Base-by-base conservation (phyloP, 2,888 invertebrate species). In the Polyommatus iphigenia region DNA sequence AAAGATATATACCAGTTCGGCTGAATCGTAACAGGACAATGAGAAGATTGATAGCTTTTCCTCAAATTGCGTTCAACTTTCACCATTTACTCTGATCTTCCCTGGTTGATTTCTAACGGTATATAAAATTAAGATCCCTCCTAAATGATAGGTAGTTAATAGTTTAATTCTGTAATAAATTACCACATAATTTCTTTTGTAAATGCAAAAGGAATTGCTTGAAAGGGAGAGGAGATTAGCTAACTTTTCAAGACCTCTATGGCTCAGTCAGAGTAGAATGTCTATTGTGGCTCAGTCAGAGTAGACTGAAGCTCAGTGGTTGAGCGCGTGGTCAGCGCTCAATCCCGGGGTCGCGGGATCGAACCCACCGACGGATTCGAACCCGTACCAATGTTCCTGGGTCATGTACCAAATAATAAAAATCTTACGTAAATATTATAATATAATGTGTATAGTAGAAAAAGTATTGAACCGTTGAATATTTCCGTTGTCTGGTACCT, bases 21-120 rank as follows among this genome's bases (percentile, higher is more conserved):
- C 29, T 75, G 75, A 75, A 75, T 75, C 75, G 50, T 75, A 54
- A 75, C 54, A 54, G 75, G 75, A 75, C 75, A 75, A 75, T 75
- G 75, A 24, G 54, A 75, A 75, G 75, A 75, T 75, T 75, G 75
- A 75, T 75, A 24, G 75, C 15, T 50, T 75, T 75, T 75, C 18
- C 75, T 50, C 54, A 75, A 75, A 75, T 54, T 75, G 75, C 75
- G 50, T 75, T 75, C 75, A 75, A 54, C 54, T 75, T 75, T 50
- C 50, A 54, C 75, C 75, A 75, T 75, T 75, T 75, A 54, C 54
- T 75, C 50, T 15, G 75, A 75, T 75, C 54, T 75, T 24, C 73
- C 8, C 29, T 29, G 50, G 54, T 29, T 75, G 75, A 75, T 75
- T 75, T 75, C 75, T 54, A 29, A 75, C 29, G 18, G 18, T 75